phyloP scores from a whole-genome alignment of 2,888 invertebrate species.

The Pachliopta kotzebuea region DNA sequence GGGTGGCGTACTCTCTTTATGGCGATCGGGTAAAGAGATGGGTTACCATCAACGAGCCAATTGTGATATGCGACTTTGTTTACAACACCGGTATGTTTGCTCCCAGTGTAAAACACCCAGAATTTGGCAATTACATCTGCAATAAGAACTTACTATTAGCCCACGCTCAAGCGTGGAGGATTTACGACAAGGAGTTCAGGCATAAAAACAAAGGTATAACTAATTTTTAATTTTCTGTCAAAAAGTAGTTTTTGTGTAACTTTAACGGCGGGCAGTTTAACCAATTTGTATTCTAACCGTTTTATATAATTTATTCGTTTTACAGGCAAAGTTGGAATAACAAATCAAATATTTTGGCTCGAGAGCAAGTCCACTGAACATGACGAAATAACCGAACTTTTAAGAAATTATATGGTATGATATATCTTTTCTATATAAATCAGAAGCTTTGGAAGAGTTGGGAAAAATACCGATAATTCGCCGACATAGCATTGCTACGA shows the following conservation, averaged over 20 bases:
- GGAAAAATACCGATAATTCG: too few species aligned
- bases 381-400: constrained; percentile 70
- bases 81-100: constrained; percentile 49
- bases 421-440: background rate
- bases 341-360: constrained; percentile 57
- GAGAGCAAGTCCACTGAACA: constrained; percentile 62
- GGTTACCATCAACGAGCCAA: constrained; percentile 82
- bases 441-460: too few species aligned
- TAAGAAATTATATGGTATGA: constrained; percentile 65
- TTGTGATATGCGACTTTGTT: constrained; percentile 49
- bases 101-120: constrained; percentile 51
- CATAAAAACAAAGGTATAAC: constrained; percentile 63
- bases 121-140: constrained; percentile 75
- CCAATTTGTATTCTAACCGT: too few species aligned
- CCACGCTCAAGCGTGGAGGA: constrained; percentile 80
- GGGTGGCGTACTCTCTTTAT: constrained; percentile 66
- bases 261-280: too few species aligned
- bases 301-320: too few species aligned
- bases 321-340: constrained; percentile 42
- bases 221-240: too few species aligned
- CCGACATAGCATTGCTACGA: too few species aligned
- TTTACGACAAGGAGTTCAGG: constrained; percentile 76
- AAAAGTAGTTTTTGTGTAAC: too few species aligned
- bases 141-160: constrained; percentile 78
- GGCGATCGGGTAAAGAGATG: constrained; percentile 81